Conservation (phyloP, 2,888 invertebrate genomes). For the Rhamphomyia laevipes region DNA sequence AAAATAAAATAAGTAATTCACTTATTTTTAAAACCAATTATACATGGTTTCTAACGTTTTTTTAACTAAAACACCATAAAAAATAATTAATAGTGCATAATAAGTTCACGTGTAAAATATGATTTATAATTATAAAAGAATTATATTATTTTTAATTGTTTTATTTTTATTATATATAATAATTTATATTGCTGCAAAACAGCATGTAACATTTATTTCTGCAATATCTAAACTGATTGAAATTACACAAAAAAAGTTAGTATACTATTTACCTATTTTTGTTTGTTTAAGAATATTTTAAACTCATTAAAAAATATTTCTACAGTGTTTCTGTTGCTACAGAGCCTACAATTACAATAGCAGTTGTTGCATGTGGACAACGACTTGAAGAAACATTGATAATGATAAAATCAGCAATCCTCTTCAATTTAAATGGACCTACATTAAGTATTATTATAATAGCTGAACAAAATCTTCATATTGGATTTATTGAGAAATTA, state of each 20-base stretch:
- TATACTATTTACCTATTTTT: neutral
- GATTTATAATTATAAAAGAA: too few species aligned
- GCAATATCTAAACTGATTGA: neutral
- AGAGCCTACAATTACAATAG: constrained; percentile 35
- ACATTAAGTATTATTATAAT: constrained; percentile 66
- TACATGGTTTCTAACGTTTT: too few species aligned
- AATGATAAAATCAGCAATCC: constrained; percentile 77
- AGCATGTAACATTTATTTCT: neutral
- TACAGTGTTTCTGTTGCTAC: too few species aligned
- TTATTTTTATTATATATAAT: neutral
- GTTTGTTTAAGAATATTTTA: neutral
- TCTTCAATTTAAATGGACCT: constrained; percentile 50
- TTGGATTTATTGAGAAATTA: constrained; percentile 58
- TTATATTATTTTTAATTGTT: neutral
- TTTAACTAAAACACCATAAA: too few species aligned
- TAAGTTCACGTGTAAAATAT: too few species aligned
- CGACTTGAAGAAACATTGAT: constrained; percentile 72
- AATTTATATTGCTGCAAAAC: neutral
- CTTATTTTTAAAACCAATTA: too few species aligned
- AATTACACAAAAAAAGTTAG: neutral
- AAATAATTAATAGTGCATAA: too few species aligned
- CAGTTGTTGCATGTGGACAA: constrained; percentile 81
- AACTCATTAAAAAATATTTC: neutral
- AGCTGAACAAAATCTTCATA: constrained; percentile 58
- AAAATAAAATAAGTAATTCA: too few species aligned